phyloP scores from a whole-genome alignment of 2,113 vertebrate genomes.

The Periophthalmus modestus region DNA sequence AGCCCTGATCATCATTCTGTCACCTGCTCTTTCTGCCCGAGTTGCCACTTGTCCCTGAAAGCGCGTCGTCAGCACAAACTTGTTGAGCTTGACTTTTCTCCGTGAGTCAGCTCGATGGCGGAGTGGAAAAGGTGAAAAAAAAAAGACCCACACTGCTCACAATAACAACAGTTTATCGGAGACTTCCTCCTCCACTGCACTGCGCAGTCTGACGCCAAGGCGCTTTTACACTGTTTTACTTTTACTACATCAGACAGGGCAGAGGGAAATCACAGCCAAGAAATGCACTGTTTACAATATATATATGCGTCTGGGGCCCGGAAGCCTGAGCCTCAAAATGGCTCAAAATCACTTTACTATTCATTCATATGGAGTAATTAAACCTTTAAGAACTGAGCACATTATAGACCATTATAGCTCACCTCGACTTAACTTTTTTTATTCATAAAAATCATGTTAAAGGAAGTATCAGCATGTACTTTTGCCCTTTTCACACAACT shows the following conservation, averaged over 20 bases:
- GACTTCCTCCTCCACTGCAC: background rate
- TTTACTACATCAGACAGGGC: background rate
- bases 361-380: too few relatives aligned
- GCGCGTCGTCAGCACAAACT: conserved; percentile 60
- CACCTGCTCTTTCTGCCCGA: conserved; percentile 65
- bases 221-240: background rate
- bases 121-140: conserved; percentile 40
- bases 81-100: conserved; percentile 59
- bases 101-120: conserved; percentile 45
- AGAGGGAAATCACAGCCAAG: background rate
- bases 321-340: too few relatives aligned
- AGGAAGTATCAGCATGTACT: too few relatives aligned
- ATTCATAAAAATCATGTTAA: too few relatives aligned
- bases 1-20: conserved; percentile 66
- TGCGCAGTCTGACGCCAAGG: background rate
- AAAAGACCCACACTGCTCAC: conserved; percentile 38
- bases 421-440: too few relatives aligned
- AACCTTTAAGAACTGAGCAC: too few relatives aligned
- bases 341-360: too few relatives aligned
- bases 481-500: too few relatives aligned
- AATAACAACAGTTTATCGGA: conserved; percentile 27
- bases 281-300: too few relatives aligned
- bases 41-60: conserved; percentile 58
- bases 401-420: too few relatives aligned
- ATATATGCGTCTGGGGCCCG: too few relatives aligned